Base-by-base conservation (phyloP, 2,113 vertebrate species). In the Balaeniceps rex region DNA sequence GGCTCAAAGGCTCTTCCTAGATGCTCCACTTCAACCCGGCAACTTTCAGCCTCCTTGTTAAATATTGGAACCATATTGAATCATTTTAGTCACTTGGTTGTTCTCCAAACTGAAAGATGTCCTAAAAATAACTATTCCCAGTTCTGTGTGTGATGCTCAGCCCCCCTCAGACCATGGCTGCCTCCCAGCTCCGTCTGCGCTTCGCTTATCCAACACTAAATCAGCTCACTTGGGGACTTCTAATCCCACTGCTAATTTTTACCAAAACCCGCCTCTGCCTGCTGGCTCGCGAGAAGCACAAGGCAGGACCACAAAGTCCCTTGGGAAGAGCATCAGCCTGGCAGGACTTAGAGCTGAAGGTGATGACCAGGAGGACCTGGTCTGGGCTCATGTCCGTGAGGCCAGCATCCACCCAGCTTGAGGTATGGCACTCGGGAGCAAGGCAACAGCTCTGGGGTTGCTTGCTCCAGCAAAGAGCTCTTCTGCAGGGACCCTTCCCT, bases 101-200 rank as follows among this genome's bases (percentile, higher is more conserved):
- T 5, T 79, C 66, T 96, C 95, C 96, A 96, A 90, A 46, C 90
- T 85, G 57, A 66, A 91, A 76, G 87, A 83, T 11, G 74, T 49
- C 92, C 96, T 96, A 97, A 96, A 97, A 97, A 96, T 97, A 96
- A 93, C 95, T 25, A 33, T 51, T 40, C 78, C 78, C 96, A 64
- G 85, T 10, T 66, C 68, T 19, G 55, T 0, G 61, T 12, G 92
- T 3, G 74, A 84, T 71, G 88, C 8, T 93, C 46, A 40, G 17
- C 47, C 29, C 31, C 26, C 24, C 26, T 0, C 60, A 11, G 44
- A 14, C 80, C 44, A 3, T 90, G 86, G 95, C 95, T 65, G 40
- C 22, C 6, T 33, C 92, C 94, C 96, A 89, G 90, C 89, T 80
- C 77, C 9, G 14, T 29, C 44, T 60, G 46, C 1, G 13, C 82